Percentiles rank a stretch among this genome's conserved stretches.
Evolutionary conservation across 2,888 invertebrate species (phyloP).

Genomic region (Margaritifera margaritifera): DNA sequence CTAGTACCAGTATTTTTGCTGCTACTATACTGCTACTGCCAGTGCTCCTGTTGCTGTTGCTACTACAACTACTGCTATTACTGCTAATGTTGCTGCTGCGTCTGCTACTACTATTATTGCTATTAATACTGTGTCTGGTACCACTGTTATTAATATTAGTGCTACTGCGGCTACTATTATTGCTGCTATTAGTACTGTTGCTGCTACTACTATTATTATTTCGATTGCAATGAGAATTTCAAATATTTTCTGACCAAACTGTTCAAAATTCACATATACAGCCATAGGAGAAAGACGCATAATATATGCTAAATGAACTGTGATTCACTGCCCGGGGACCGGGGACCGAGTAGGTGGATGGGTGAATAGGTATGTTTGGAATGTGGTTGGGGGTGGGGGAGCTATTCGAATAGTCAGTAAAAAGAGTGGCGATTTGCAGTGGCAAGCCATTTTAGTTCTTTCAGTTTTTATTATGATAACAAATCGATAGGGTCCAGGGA

Average conservation of each 20-base stretch:
- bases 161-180: conserved; percentile 4
- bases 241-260: background rate
- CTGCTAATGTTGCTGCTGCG: background rate
- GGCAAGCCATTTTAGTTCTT: too few relatives aligned
- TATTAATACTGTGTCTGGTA: background rate
- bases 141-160: conserved; percentile 3
- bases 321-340: too few relatives aligned
- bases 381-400: background rate
- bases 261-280: background rate
- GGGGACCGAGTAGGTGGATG: too few relatives aligned
- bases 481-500: too few relatives aligned
- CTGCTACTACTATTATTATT: conserved; percentile 7
- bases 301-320: too few relatives aligned
- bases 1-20: background rate
- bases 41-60: background rate
- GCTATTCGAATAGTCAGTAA: background rate
- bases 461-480: too few relatives aligned
- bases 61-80: background rate
- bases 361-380: background rate
- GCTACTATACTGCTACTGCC: background rate
- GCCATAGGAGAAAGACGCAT: background rate
- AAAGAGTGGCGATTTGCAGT: too few relatives aligned
- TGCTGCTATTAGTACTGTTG: conserved; percentile 5
- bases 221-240: conserved; percentile 1
- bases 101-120: conserved; percentile 3